Evolutionary conservation across 2,113 vertebrate species (phyloP), one percentile per base, ranked within the genome.

Genomic region (Guaruba guarouba): DNA sequence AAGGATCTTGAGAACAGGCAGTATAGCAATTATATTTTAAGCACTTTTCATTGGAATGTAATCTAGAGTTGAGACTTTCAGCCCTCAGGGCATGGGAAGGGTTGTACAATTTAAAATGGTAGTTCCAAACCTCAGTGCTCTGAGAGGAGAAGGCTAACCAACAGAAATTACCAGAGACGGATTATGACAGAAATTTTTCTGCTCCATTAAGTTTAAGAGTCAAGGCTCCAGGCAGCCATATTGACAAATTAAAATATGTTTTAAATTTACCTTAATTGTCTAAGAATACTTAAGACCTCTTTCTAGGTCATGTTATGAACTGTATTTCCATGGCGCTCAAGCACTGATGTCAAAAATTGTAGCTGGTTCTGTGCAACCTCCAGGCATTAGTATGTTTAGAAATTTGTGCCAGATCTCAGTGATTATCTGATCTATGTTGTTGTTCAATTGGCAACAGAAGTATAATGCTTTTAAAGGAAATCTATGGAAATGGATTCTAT

Each of bases 191-290:
- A 88, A 54, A 64, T 63, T 55, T 79, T 88, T 90, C 64, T 83
- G 2, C 13, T 94, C 28, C 17, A 7, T 77, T 0, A 0, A 73
- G 43, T 29, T 88, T 75, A 70, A 83, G 63, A 77, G 28, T 88
- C 23, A 83, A 77, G 37, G 37, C 15, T 70, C 22, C 44, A 88
- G 76, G 28, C 63, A 92, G 46, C 23, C 19, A 49, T 74, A 70
- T 1, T 77, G 37, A 61, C 51, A 67, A 83, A 75, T 4, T 6
- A 88, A 92, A 86, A 64, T 44, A 81, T 15, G 29, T 17, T 92
- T 95, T 78, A 78, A 20, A 80, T n/a, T 74, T 86, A 70, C 15
- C 35, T 92, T 88, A 78, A 82, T 93, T 94, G 54, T 46, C 15
- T 52, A 76, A 64, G 77, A 85, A 93, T 87, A 90, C 89, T 90